phyloP scores from a whole-genome alignment of 2,888 invertebrate species.

The Ommatoiulus sabulosus region DNA sequence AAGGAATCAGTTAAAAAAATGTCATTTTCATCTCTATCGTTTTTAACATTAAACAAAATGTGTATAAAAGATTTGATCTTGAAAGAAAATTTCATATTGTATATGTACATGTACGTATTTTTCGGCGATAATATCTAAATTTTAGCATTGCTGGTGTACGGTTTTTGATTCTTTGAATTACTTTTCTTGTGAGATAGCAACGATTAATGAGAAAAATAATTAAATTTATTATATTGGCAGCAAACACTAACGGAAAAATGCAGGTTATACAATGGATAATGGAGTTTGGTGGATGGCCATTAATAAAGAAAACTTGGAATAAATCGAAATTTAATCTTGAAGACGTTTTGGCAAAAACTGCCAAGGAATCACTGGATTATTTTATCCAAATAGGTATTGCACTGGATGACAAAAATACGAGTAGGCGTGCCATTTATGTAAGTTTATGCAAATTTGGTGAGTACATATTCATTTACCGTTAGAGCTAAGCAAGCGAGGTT shows the following conservation, averaged over 20 bases:
- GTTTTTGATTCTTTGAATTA: too few relatives aligned
- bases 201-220: too few relatives aligned
- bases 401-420: constrained; percentile 64
- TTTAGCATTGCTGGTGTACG: too few relatives aligned
- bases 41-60: neutral
- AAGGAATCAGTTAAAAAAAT: too few relatives aligned
- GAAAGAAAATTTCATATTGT: too few relatives aligned
- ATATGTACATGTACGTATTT: too few relatives aligned
- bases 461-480: neutral
- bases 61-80: neutral
- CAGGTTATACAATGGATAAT: constrained; percentile 49
- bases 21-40: neutral
- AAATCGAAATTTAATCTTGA: constrained; percentile 58
- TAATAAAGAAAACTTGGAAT: constrained; percentile 62
- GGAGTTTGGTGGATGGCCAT: constrained; percentile 64
- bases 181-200: too few relatives aligned
- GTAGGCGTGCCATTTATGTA: constrained; percentile 61
- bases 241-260: constrained; percentile 44
- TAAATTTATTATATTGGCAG: neutral
- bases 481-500: too few relatives aligned
- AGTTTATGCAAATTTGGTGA: neutral
- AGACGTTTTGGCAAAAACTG: constrained; percentile 14
- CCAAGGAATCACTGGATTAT: constrained; percentile 62
- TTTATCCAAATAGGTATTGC: constrained; percentile 64
- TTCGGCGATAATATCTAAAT: too few relatives aligned